These are phyloP conservation scores for Bhutanitis thaidina DNA, from an alignment of 2,888 invertebrate genomes.

Conservation along the genomic window DNA sequence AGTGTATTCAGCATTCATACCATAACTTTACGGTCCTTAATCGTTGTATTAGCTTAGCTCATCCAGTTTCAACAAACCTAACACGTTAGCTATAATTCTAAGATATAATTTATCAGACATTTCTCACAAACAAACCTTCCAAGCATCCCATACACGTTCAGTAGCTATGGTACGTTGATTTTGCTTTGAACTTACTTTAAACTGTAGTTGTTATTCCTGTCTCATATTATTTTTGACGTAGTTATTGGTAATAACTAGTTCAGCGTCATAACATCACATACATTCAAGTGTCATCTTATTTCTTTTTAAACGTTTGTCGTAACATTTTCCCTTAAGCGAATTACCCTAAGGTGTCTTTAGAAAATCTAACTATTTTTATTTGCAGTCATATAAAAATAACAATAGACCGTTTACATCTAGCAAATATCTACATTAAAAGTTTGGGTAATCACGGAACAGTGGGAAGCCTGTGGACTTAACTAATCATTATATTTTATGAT, in stretches of 20 bases:
- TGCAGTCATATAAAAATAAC: slow-evolving; percentile 79
- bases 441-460: slow-evolving; percentile 58
- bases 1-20: slow-evolving; percentile 33
- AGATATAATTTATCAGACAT: slow-evolving; percentile 25
- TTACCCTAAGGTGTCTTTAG: slow-evolving; percentile 67
- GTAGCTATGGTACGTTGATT: slow-evolving; percentile 3
- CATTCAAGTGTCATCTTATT: slow-evolving; percentile 18
- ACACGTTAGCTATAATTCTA: slow-evolving; percentile 26
- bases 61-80: slow-evolving; percentile 45
- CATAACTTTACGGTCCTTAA: slow-evolving; percentile 41
- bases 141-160: slow-evolving; percentile 14
- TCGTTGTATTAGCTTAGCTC: slow-evolving; percentile 71
- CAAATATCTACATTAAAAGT: slow-evolving; percentile 71
- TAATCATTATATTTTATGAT: slow-evolving; percentile 51
- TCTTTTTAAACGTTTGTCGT: slow-evolving; percentile 25
- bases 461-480: slow-evolving; percentile 68
- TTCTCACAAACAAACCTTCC: slow-evolving; percentile 24
- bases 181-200: too few species aligned
- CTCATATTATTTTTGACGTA: not conserved
- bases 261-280: not conserved
- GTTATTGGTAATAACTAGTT: not conserved
- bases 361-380: slow-evolving; percentile 72
- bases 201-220: not conserved
- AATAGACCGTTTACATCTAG: slow-evolving; percentile 70
- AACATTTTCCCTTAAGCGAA: slow-evolving; percentile 38